phyloP scores from a whole-genome alignment of 1,140 invertebrate genomes.

The Dinoponera quadriceps region DNA sequence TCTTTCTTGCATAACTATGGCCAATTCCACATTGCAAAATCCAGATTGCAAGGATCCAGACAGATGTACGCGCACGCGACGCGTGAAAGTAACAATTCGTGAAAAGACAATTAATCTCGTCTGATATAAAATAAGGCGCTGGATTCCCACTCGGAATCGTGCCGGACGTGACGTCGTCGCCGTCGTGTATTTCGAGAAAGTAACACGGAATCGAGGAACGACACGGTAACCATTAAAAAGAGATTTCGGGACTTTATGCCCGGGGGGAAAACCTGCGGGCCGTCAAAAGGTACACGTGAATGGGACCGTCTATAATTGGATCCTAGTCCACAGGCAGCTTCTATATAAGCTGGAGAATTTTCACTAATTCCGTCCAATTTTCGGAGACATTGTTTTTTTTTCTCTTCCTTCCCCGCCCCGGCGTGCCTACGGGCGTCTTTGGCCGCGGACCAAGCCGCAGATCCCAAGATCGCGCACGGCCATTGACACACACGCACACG shows the following conservation, averaged over 20 bases:
- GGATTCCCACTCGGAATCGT: conserved; percentile 63
- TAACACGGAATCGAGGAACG: conserved; percentile 70
- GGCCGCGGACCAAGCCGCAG: neutral
- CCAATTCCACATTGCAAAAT: no score
- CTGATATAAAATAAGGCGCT: conserved; percentile 46
- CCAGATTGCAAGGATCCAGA: neutral
- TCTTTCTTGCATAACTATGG: no score
- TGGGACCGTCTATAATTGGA: conserved; percentile 78
- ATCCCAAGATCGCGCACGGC: conserved; percentile 11
- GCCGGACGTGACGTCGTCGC: conserved; percentile 76
- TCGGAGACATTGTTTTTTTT: conserved; percentile 79
- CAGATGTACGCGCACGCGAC: neutral
- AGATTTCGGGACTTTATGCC: conserved; percentile 77
- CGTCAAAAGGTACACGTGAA: conserved; percentile 75
- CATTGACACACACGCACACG: conserved; percentile 16
- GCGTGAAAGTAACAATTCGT: conserved; percentile 7
- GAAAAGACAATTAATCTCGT: conserved; percentile 10
- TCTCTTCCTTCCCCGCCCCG: conserved; percentile 2
- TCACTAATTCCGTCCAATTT: conserved; percentile 80
- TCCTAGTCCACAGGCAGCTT: conserved; percentile 50
- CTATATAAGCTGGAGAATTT: conserved; percentile 77
- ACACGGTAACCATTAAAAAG: conserved; percentile 80
- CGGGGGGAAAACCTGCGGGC: conserved; percentile 59
- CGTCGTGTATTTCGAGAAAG: conserved; percentile 70
- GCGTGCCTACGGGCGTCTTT: conserved; percentile 24